These are phyloP conservation scores for Tinea pellionella DNA, from an alignment of 2,888 invertebrate species.

Conservation along the genomic window DNA sequence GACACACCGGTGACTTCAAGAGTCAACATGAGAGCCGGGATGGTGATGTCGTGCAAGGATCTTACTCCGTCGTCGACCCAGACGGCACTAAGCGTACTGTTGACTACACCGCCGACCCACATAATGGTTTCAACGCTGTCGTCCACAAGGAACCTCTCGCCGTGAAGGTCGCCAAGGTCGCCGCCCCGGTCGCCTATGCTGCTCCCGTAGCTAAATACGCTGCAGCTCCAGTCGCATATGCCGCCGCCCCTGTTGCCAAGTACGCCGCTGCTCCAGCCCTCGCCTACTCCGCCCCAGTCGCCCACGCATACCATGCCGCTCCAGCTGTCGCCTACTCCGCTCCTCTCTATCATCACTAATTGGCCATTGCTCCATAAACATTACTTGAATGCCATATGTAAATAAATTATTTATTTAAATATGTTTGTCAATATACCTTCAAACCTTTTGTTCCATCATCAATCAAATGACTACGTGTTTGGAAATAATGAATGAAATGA, in stretches of 20 bases:
- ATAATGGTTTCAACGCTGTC: constrained; percentile 17
- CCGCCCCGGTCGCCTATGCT: constrained; percentile 20
- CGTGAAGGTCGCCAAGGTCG: constrained; percentile 30
- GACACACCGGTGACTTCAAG: constrained; percentile 38
- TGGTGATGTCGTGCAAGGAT: constrained; percentile 60
- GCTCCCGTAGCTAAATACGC: constrained; percentile 13
- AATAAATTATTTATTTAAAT: constrained; percentile 28
- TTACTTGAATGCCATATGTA: constrained; percentile 29
- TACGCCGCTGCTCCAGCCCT: constrained; percentile 16
- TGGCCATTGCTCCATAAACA: too few relatives aligned
- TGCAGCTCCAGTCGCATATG: constrained; percentile 23
- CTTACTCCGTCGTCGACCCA: constrained; percentile 43
- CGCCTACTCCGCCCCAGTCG: constrained; percentile 22
- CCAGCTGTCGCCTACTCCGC: constrained; percentile 28
- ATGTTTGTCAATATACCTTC: neutral
- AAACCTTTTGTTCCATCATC: constrained; percentile 19
- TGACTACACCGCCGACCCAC: constrained; percentile 37
- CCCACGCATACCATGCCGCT: constrained; percentile 31
- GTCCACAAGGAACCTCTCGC: constrained; percentile 32
- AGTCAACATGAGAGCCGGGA: constrained; percentile 54
- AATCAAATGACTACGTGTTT: neutral
- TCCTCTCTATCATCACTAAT: constrained; percentile 33
- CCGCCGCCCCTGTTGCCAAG: constrained; percentile 19
- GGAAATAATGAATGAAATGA: neutral
- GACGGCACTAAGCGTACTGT: constrained; percentile 42